Percentiles rank a stretch among this genome's conserved stretches.
phyloP scores from a whole-genome alignment of 2,888 invertebrate genomes.

The Nephrotoma flavescens region DNA sequence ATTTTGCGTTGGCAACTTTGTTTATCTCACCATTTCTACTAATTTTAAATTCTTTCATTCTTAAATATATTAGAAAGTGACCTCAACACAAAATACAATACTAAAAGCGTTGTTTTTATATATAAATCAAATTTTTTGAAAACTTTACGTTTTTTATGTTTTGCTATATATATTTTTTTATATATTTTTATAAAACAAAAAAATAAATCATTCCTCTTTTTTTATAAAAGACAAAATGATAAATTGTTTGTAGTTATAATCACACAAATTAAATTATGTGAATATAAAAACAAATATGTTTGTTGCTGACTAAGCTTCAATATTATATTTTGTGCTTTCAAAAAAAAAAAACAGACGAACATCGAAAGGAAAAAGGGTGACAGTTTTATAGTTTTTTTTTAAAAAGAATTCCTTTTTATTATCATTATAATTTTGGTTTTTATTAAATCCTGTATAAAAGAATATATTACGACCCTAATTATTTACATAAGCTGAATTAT shows the following conservation, averaged over 20 bases:
- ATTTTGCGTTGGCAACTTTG: too few species aligned
- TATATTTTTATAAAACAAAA: background rate
- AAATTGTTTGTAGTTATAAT: background rate
- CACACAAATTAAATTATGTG: background rate
- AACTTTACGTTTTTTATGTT: background rate
- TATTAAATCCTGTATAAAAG: background rate
- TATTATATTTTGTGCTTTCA: background rate
- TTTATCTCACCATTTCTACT: too few species aligned
- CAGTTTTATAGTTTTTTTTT: background rate
- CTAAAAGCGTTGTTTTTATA: background rate
- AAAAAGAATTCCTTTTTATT: background rate
- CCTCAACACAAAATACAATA: background rate
- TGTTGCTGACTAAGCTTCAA: background rate
- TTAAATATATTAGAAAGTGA: background rate
- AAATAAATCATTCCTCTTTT: background rate
- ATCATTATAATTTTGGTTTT: background rate
- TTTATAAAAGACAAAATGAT: background rate
- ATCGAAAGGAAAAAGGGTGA: background rate
- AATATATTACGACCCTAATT: slow-evolving; percentile 5
- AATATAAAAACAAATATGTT: background rate
- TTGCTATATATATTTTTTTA: background rate
- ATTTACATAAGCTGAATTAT: slow-evolving; percentile 1
- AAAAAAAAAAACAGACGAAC: background rate
- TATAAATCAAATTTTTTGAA: background rate
- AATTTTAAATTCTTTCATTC: too few species aligned